Conservation (phyloP, 2,797 vertebrate genomes). For the Pantherophis vulpinus region DNA sequence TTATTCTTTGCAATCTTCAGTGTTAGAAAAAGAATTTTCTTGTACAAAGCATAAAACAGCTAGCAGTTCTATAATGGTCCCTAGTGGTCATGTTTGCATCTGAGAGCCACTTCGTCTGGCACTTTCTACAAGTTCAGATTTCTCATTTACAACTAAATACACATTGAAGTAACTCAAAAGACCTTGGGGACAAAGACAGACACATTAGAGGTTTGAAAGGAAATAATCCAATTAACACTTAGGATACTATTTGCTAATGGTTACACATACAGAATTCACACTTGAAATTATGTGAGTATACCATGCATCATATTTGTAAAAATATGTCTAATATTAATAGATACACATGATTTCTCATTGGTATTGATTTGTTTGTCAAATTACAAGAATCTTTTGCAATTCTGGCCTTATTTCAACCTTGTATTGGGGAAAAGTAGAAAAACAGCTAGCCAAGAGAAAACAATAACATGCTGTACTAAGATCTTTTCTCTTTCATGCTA, state of each 20-base stretch:
- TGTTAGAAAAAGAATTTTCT: slow-evolving; percentile 7
- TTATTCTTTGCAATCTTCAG: slow-evolving; percentile 14
- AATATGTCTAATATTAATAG: slow-evolving; percentile 38
- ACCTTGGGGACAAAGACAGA: slow-evolving; percentile 15
- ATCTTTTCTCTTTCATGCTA: not conserved
- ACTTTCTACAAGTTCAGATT: slow-evolving; percentile 45
- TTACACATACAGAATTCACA: slow-evolving; percentile 12
- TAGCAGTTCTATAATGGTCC: not conserved
- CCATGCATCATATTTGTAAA: slow-evolving; percentile 22
- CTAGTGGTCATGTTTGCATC: slow-evolving; percentile 33
- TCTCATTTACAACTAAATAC: slow-evolving; percentile 59
- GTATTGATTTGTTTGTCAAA: slow-evolving; percentile 9
- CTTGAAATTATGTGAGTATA: slow-evolving; percentile 1
- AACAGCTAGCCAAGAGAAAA: not conserved
- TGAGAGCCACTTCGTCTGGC: slow-evolving; percentile 45
- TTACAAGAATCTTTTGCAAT: slow-evolving; percentile 16
- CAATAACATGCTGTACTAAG: not conserved
- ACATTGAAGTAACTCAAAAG: slow-evolving; percentile 47
- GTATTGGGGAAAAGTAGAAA: not conserved
- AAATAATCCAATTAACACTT: slow-evolving; percentile 59
- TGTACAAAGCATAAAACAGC: slow-evolving; percentile 37
- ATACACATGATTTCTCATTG: not conserved
- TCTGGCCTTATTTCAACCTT: not conserved
- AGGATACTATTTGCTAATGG: slow-evolving; percentile 12
- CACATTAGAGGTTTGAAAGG: slow-evolving; percentile 13